phyloP scores from a whole-genome alignment of 1,140 invertebrate genomes.

The Eurosta solidaginis region DNA sequence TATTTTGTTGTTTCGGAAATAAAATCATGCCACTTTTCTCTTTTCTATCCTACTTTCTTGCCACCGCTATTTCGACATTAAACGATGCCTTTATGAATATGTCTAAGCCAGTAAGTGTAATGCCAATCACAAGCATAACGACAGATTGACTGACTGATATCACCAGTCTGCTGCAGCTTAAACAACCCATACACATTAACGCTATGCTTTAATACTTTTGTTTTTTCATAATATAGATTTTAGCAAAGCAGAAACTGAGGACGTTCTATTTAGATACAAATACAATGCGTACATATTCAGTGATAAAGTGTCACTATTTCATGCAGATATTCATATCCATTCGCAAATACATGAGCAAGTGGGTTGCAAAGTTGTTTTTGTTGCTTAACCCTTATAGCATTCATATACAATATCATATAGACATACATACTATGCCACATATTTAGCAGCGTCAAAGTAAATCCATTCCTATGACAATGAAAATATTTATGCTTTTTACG shows the following conservation, averaged over 20 bases:
- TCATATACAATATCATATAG: not conserved
- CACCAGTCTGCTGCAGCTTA: not conserved
- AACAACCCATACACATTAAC: not conserved
- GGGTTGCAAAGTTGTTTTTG: not conserved
- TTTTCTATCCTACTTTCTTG: too few species aligned
- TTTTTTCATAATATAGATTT: not conserved
- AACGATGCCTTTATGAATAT: too few species aligned
- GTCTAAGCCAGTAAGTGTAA: not conserved
- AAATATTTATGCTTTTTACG: conserved; percentile 5
- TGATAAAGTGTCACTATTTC: not conserved
- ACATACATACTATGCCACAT: not conserved
- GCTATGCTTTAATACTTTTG: not conserved
- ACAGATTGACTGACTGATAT: not conserved
- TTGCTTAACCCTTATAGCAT: not conserved
- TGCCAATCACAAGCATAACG: not conserved
- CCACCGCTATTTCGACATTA: too few species aligned
- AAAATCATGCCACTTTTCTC: too few species aligned
- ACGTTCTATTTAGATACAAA: not conserved
- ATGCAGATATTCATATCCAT: not conserved
- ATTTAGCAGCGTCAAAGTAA: not conserved
- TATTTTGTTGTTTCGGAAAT: too few species aligned
- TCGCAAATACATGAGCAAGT: not conserved
- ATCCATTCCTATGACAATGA: conserved; percentile 16
- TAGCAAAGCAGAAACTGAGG: not conserved
- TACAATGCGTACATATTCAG: not conserved